Percentiles rank a stretch among this genome's conserved stretches.
These are phyloP conservation scores for Hippocampus barbouri DNA, from an alignment of 2,113 vertebrate genomes.

Conservation along the genomic window DNA sequence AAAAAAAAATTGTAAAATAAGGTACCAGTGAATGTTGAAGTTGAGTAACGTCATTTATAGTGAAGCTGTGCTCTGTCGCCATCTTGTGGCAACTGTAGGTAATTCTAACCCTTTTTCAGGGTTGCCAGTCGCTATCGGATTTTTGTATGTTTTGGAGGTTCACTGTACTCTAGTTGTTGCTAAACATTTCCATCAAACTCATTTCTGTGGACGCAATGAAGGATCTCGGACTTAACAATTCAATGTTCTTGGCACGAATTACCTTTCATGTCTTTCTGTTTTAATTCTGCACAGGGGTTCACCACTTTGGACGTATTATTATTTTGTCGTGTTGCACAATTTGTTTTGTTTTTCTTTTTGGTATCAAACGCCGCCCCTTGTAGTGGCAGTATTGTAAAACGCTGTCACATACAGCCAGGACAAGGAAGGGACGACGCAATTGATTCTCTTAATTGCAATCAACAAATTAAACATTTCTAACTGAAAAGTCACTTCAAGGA, in stretches of 20 bases:
- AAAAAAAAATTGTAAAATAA: too few species aligned
- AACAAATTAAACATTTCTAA: background rate
- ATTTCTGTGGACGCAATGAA: background rate
- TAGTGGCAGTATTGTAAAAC: background rate
- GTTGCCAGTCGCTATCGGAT: too few species aligned
- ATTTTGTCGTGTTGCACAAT: background rate
- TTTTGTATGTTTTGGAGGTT: background rate
- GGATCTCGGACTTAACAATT: background rate
- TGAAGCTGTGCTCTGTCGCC: background rate
- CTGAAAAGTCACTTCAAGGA: background rate
- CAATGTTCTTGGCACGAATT: background rate
- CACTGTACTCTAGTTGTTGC: background rate
- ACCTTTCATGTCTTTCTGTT: background rate
- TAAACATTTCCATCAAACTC: background rate
- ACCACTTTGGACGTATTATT: background rate
- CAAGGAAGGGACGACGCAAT: background rate
- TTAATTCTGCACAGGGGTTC: background rate
- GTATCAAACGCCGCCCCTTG: background rate
- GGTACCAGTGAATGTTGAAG: too few species aligned
- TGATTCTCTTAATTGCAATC: background rate
- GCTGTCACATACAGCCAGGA: background rate
- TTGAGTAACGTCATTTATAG: background rate
- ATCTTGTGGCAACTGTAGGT: background rate
- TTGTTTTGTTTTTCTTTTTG: background rate
- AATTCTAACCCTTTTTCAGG: background rate